These are phyloP conservation scores for Heliconius erato DNA, from an alignment of 2,888 invertebrate genomes.

Conservation along the genomic window DNA sequence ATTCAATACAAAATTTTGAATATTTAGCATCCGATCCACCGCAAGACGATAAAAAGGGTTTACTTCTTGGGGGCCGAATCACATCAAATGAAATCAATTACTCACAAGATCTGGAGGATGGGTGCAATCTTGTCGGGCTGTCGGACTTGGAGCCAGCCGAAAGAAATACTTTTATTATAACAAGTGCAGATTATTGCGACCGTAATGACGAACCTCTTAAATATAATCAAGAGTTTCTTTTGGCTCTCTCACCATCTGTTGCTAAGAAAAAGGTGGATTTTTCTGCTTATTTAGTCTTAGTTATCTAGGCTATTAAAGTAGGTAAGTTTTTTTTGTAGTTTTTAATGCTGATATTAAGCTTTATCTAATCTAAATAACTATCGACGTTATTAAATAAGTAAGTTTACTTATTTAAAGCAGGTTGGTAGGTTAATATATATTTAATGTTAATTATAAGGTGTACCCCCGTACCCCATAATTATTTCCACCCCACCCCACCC, in stretches of 20 bases:
- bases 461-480: background rate
- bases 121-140: conserved; percentile 68
- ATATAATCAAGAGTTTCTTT: conserved; percentile 78
- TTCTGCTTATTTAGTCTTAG: background rate
- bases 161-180: conserved; percentile 71
- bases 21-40: conserved; percentile 70
- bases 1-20: background rate
- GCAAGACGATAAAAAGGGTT: conserved; percentile 65
- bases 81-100: conserved; percentile 73
- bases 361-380: too few relatives aligned
- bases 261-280: conserved; percentile 63
- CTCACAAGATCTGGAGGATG: conserved; percentile 75
- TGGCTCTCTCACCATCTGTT: conserved; percentile 71
- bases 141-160: conserved; percentile 61
- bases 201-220: conserved; percentile 73
- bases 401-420: background rate
- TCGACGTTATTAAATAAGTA: too few relatives aligned
- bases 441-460: background rate
- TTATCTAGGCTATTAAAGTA: background rate
- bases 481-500: too few relatives aligned
- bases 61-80: conserved; percentile 75
- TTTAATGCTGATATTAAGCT: too few relatives aligned
- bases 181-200: conserved; percentile 78
- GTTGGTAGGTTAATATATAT: background rate
- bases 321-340: too few relatives aligned